Evolutionary conservation across 2,113 vertebrate genomes (phyloP), one percentile per base, ranked within the genome.

Genomic region (Mixornis gularis): DNA sequence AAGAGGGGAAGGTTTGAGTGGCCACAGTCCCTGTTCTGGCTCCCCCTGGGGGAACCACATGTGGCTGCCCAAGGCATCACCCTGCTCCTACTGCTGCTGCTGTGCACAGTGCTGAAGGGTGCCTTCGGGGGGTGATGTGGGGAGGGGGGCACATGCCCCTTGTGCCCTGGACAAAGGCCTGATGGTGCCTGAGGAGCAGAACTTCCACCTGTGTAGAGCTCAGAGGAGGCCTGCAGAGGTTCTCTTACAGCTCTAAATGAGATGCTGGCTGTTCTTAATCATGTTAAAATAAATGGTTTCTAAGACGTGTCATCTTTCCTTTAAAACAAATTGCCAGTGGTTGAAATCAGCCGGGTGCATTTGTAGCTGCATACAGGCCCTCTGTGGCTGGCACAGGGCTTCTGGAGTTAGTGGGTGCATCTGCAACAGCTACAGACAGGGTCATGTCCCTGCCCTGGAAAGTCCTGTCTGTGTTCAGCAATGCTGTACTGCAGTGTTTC

Each of bases 1-100:
- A 60, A 46, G n/a, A 69, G 10, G 12, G 25, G 17, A 53, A 22
- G 7, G 48, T 63, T 19, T 59, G 25, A 30, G 8, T 41, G 40
- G 62, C 29, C 3, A 0, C 22, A 70, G 36, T 74, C 5, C 26
- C 9, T 60, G 13, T n/a, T 71, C n/a, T 2, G 2, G 29, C n/a
- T 79, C 21, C 19, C 29, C 10, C 17, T 52, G 38, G 26, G 26
- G 30, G 34, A 36, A 32, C 34, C 34, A 30, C 43, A 43, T 8
- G 43, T 24, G 48, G 41, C 60, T 79, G 53, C 48, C 40, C 49
- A 58, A 20, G 48, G n/a, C 21, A 62, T 25, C 2, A 2, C 26
- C 17, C 5, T 9, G 14, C 29, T 78, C 20, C 41, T 6, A 0
- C 3, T 43, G 38, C n/a, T 13, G 24, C 38, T 15, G 51, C 52